Conservation (phyloP, 2,113 vertebrate genomes). For the Oncorhynchus keta region DNA sequence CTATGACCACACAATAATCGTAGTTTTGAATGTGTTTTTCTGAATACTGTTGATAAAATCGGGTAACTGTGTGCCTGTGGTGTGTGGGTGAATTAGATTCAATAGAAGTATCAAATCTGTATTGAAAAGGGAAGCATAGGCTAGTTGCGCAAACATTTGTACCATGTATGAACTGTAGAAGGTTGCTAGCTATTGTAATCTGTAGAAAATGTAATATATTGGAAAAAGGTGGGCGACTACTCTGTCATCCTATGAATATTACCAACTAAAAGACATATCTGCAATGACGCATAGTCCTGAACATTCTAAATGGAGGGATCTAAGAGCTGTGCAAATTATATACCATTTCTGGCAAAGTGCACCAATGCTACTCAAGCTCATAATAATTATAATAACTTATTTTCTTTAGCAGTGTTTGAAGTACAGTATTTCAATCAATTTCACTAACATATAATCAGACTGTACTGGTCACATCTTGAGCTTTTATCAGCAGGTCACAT, state of each 20-base stretch:
- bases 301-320: too few species aligned
- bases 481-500: too few species aligned
- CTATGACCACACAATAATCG: slow-evolving; percentile 18
- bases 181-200: not conserved
- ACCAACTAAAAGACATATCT: not conserved
- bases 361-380: too few species aligned
- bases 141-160: not conserved
- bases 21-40: not conserved
- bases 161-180: not conserved
- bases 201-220: not conserved
- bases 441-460: too few species aligned
- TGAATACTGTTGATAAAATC: not conserved
- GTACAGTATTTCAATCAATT: too few species aligned
- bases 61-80: too few species aligned
- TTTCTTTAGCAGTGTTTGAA: too few species aligned
- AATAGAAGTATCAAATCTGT: not conserved
- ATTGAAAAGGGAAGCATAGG: not conserved
- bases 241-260: not conserved
- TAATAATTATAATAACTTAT: too few species aligned
- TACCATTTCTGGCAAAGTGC: too few species aligned
- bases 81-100: not conserved
- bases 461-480: too few species aligned
- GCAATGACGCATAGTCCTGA: too few species aligned
- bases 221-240: not conserved
- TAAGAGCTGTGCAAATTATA: too few species aligned